These are phyloP conservation scores for Shargacucullia verbasci DNA, from an alignment of 2,888 invertebrate genomes.

Conservation along the genomic window DNA sequence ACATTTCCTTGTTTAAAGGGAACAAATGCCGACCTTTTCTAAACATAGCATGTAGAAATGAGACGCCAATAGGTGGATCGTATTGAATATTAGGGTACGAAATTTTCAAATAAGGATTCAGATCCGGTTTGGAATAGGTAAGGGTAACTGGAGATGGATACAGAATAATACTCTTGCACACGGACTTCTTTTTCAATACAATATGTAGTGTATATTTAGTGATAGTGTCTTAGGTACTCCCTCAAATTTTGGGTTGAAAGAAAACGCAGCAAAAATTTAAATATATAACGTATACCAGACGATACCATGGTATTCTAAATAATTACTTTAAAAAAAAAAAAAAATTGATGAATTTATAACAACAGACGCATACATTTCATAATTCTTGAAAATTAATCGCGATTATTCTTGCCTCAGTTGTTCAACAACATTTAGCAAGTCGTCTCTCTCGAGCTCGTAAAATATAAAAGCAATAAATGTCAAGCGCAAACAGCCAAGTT, in stretches of 20 bases:
- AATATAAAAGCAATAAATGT: conserved; percentile 85
- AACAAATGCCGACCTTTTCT: conserved; percentile 30
- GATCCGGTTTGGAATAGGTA: conserved; percentile 60
- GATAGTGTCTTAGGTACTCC: no score
- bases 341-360: no score
- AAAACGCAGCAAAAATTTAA: no score
- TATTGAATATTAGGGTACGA: conserved; percentile 22
- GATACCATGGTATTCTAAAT: no score
- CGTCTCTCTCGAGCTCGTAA: conserved; percentile 75
- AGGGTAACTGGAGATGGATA: conserved; percentile 11
- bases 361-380: neutral
- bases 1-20: conserved; percentile 40
- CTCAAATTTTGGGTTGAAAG: no score
- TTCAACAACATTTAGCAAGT: conserved; percentile 71
- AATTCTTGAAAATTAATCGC: conserved; percentile 12
- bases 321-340: no score
- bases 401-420: conserved; percentile 54
- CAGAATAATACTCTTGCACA: neutral
- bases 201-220: no score
- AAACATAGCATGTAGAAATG: conserved; percentile 9
- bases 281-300: no score
- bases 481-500: conserved; percentile 82
- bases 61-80: conserved; percentile 11
- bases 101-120: conserved; percentile 22
- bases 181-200: neutral